phyloP scores from a whole-genome alignment of 2,113 vertebrate species.

The Grus americana region DNA sequence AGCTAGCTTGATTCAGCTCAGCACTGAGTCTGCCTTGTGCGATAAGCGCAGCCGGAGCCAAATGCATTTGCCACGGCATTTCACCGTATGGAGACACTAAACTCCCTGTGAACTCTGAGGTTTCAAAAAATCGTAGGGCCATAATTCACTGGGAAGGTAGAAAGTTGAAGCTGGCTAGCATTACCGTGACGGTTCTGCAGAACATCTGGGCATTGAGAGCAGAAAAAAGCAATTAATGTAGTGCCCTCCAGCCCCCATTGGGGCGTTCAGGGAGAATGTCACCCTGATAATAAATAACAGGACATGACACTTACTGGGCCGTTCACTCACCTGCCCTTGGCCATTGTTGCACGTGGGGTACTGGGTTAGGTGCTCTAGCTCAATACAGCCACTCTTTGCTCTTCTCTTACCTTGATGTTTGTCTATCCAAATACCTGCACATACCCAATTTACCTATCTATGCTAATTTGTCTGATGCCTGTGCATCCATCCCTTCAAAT shows the following conservation, averaged over 20 bases:
- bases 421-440: not conserved
- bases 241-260: not conserved
- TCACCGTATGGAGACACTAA: not conserved
- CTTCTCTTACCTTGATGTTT: not conserved
- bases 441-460: too few species aligned
- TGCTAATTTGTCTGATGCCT: not conserved
- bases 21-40: not conserved
- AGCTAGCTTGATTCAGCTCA: not conserved
- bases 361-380: not conserved
- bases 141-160: not conserved
- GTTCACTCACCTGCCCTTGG: too few species aligned
- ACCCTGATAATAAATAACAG: not conserved
- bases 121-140: not conserved
- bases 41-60: not conserved
- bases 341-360: not conserved
- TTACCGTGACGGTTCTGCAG: not conserved
- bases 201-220: not conserved
- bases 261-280: not conserved
- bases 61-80: not conserved
- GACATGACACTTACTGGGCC: not conserved
- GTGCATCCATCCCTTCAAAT: not conserved
- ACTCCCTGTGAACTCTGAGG: not conserved
- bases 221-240: not conserved
- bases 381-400: not conserved
- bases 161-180: not conserved